Base-by-base conservation (phyloP, 37 sponge, comb jelly and placozoan genomes). In the Aplysina aerophoba region DNA sequence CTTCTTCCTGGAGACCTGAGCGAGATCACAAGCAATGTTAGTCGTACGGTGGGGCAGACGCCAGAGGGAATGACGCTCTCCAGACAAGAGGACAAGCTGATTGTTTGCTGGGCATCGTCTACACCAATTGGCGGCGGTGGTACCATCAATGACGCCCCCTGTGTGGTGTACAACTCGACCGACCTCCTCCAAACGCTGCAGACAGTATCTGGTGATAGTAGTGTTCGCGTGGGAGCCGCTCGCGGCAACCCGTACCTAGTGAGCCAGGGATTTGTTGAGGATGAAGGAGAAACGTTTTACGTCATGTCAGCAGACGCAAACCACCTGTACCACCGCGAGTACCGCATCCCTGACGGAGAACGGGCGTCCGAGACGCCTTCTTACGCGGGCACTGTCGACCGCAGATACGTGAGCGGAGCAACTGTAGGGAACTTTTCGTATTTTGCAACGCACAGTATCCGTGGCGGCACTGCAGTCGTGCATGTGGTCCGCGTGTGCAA, bases 271-370 rank as follows among this genome's bases (percentile, higher is more conserved):
- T 75, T 41, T 44, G 37, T 19, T 11, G 71, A 35, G 37, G 53
- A 21, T 4, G 53, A 44, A 41, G 78, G 54, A 75, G 78, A 75
- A 44, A 75, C 78, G 78, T 75, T 75, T 54, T 75, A 40, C 40
- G 78, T 75, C 20, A 50, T 50, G 44, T 53, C 78, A 36, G 54
- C 24, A 1, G 53, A 20, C 19, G 37, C 1, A 1, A 38, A 11
- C 15, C 13, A 54, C 5, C 54, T 75, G 31, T 75, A 75, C 54
- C 78, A 75, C 37, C 54, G 78, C 21, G 78, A 75, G 25, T 75
- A 75, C 24, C 33, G 54, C 24, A 24, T 75, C 12, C 40, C 78
- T 41, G 53, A 75, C 25, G 53, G 78, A 2, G 39, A 1, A 11
- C 44, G 22, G n/a, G 53, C 44, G 44, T 20, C 20, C 16, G n/a